These are phyloP conservation scores for Hypolimnas misippus DNA, from an alignment of 2,888 invertebrate genomes.

Conservation along the genomic window DNA sequence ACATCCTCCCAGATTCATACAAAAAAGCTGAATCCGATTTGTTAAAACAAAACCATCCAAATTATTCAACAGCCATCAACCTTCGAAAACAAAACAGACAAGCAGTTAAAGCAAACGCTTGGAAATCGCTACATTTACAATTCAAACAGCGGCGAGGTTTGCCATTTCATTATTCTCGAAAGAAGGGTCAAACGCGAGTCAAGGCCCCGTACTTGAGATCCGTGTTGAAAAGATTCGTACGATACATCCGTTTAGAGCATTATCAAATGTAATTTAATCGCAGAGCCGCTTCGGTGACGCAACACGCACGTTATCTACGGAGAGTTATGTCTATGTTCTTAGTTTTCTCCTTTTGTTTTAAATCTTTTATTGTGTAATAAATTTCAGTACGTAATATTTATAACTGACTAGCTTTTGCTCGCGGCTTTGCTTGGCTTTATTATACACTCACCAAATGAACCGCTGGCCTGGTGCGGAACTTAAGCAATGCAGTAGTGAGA, in stretches of 20 bases:
- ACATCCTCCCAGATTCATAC: too few relatives aligned
- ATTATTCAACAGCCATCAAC: background rate
- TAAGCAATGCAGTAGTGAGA: too few relatives aligned
- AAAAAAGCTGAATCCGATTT: too few relatives aligned
- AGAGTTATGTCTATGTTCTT: too few relatives aligned
- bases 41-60: background rate
- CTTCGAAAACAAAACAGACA: conserved; percentile 14
- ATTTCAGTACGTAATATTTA: too few relatives aligned
- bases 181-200: conserved; percentile 11
- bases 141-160: conserved; percentile 10
- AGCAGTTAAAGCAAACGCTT: background rate
- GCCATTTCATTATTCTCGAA: conserved; percentile 13
- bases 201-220: conserved; percentile 4
- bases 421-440: too few relatives aligned
- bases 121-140: conserved; percentile 11
- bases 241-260: background rate
- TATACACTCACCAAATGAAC: too few relatives aligned
- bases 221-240: background rate
- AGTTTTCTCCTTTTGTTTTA: too few relatives aligned
- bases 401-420: too few relatives aligned
- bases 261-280: conserved; percentile 3
- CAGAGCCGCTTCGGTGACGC: background rate
- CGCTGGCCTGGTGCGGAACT: too few relatives aligned
- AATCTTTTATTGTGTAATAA: too few relatives aligned
- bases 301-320: too few relatives aligned